phyloP scores from a whole-genome alignment of 2,888 invertebrate species.

The Lithophane socia region DNA sequence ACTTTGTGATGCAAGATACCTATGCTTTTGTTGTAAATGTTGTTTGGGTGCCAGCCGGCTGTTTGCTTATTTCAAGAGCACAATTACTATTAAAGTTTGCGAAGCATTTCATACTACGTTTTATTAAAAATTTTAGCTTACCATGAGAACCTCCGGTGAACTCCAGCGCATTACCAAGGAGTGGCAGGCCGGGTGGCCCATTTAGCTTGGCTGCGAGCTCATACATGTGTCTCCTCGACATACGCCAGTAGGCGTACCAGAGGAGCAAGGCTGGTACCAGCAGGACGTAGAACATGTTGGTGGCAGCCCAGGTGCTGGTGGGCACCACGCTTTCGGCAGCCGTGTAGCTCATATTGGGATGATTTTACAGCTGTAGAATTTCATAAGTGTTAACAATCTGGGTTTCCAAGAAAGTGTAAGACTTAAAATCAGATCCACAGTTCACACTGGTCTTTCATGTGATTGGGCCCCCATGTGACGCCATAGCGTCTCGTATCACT shows the following conservation, averaged over 20 bases:
- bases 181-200: conserved; percentile 93
- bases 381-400: neutral
- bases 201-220: conserved; percentile 93
- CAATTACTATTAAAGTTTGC: neutral
- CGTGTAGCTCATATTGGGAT: conserved; percentile 81
- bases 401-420: neutral
- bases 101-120: neutral
- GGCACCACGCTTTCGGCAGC: conserved; percentile 84
- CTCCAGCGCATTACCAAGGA: conserved; percentile 94
- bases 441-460: neutral
- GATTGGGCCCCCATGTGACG: conserved; percentile 4
- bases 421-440: neutral
- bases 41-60: conserved; percentile 1
- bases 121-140: conserved; percentile 79
- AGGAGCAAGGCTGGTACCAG: conserved; percentile 93
- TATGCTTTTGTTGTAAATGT: conserved; percentile 12
- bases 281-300: conserved; percentile 93
- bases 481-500: neutral
- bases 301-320: conserved; percentile 90
- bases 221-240: conserved; percentile 93
- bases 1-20: conserved; percentile 9
- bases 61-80: neutral
- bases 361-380: conserved; percentile 43
- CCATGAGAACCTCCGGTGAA: conserved; percentile 93
- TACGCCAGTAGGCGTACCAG: conserved; percentile 94